Evolutionary conservation across 2,797 vertebrate species (phyloP).

Genomic region (Pipistrellus nathusii): DNA sequence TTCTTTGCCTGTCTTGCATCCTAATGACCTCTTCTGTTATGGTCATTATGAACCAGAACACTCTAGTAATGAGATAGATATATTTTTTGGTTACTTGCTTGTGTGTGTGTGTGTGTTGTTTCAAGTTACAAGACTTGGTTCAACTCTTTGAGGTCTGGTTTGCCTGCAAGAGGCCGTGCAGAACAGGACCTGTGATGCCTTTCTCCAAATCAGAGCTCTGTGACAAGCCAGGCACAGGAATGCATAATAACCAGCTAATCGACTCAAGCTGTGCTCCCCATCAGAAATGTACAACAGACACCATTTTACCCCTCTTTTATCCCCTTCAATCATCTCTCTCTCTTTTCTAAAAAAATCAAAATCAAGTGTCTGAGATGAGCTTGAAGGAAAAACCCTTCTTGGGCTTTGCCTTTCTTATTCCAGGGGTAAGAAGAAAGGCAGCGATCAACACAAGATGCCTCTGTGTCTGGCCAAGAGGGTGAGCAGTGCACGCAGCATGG

Average conservation of each 20-base stretch:
- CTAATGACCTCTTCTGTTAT: background rate
- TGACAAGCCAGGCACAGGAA: slow-evolving; percentile 60
- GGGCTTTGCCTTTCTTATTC: slow-evolving; percentile 34
- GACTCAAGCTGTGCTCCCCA: slow-evolving; percentile 69
- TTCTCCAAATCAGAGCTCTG: background rate
- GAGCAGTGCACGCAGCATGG: background rate
- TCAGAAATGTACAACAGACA: slow-evolving; percentile 55
- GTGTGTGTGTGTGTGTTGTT: background rate
- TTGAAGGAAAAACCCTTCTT: slow-evolving; percentile 49
- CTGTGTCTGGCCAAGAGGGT: slow-evolving; percentile 70
- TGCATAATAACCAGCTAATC: slow-evolving; percentile 66
- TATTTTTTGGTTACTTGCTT: slow-evolving; percentile 48
- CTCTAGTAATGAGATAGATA: slow-evolving; percentile 24
- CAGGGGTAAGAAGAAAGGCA: slow-evolving; percentile 47
- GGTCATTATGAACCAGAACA: slow-evolving; percentile 39
- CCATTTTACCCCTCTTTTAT: slow-evolving; percentile 3
- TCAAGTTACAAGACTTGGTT: slow-evolving; percentile 57
- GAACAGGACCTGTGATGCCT: slow-evolving; percentile 16
- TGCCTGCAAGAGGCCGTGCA: background rate
- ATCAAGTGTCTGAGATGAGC: slow-evolving; percentile 53
- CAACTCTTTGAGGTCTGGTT: slow-evolving; percentile 51
- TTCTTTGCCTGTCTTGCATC: slow-evolving; percentile 34
- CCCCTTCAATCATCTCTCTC: slow-evolving; percentile 59
- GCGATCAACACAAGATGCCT: background rate
- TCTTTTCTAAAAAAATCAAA: slow-evolving; percentile 67